Evolutionary conservation across 2,797 vertebrate genomes (phyloP).

Genomic region (Hozukius guyotensis): DNA sequence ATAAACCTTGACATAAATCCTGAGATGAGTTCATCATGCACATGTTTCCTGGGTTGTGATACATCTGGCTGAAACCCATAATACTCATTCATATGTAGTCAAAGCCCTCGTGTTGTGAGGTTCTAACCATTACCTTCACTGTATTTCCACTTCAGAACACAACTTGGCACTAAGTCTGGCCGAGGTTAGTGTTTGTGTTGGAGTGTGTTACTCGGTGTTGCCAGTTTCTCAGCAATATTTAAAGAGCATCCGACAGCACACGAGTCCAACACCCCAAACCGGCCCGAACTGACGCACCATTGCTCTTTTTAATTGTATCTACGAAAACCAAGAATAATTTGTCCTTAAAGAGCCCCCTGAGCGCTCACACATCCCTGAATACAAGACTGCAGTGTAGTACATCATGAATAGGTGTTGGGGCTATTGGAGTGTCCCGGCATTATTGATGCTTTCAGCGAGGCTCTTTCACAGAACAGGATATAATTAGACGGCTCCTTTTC

Average conservation of each 20-base stretch:
- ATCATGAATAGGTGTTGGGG: constrained; percentile 7
- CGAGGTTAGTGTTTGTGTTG: not conserved
- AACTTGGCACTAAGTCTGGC: not conserved
- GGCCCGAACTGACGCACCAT: not conserved
- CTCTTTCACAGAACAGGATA: not conserved
- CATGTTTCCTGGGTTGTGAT: not conserved
- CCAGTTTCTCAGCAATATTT: not conserved
- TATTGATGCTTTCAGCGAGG: constrained; percentile 14
- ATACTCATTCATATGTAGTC: not conserved
- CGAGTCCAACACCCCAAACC: not conserved
- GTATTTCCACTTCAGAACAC: not conserved
- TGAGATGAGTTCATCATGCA: not conserved
- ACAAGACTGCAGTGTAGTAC: not conserved
- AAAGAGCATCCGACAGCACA: not conserved
- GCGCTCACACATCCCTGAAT: constrained; percentile 10
- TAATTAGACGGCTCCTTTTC: constrained; percentile 2
- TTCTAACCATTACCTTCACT: not conserved
- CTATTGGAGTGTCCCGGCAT: not conserved
- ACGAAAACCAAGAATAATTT: constrained; percentile 14
- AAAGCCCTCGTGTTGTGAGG: not conserved
- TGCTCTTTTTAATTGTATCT: constrained; percentile 19
- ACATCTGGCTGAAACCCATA: not conserved
- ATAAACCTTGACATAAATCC: not conserved
- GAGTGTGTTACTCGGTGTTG: not conserved
- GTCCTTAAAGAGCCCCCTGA: constrained; percentile 17